Conservation (phyloP, 2,797 vertebrate species). For the Lates japonicus region DNA sequence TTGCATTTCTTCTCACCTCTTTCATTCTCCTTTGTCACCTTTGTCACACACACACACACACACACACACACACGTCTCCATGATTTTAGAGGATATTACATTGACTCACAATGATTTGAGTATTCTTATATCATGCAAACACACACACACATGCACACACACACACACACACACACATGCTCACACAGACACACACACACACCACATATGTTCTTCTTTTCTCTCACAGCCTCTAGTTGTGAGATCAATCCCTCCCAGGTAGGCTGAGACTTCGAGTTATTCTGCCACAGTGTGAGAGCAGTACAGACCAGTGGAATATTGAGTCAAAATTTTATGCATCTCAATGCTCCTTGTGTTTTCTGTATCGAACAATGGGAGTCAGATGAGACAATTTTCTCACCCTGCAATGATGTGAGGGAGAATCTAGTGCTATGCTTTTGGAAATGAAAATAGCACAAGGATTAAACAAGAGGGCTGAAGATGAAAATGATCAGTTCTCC, state of each 20-base stretch:
- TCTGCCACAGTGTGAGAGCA: conserved; percentile 61
- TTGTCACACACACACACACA: conserved; percentile 12
- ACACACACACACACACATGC: no score
- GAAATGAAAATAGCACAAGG: conserved; percentile 26
- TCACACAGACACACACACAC: conserved; percentile 29
- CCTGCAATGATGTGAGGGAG: conserved; percentile 30
- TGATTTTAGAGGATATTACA: no score
- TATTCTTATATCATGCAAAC: no score
- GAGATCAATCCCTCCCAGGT: conserved; percentile 74
- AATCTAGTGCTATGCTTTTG: conserved; percentile 27
- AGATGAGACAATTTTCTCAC: conserved; percentile 36
- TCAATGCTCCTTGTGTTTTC: conserved; percentile 40
- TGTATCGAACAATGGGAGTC: conserved; percentile 53
- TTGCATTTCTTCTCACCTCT: conserved; percentile 52
- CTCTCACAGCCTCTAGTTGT: conserved; percentile 55
- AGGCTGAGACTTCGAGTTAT: conserved; percentile 62
- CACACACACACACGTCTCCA: no score
- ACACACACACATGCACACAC: no score
- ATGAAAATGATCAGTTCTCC: conserved; percentile 7
- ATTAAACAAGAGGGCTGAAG: conserved; percentile 8
- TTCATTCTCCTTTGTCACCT: conserved; percentile 38
- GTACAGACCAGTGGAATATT: conserved; percentile 57
- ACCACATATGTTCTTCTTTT: conserved; percentile 43
- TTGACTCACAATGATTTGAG: no score
- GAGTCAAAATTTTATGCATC: conserved; percentile 63